These are phyloP conservation scores for Distichodus sexfasciatus DNA, from an alignment of 2,797 vertebrate species.

Conservation along the genomic window DNA sequence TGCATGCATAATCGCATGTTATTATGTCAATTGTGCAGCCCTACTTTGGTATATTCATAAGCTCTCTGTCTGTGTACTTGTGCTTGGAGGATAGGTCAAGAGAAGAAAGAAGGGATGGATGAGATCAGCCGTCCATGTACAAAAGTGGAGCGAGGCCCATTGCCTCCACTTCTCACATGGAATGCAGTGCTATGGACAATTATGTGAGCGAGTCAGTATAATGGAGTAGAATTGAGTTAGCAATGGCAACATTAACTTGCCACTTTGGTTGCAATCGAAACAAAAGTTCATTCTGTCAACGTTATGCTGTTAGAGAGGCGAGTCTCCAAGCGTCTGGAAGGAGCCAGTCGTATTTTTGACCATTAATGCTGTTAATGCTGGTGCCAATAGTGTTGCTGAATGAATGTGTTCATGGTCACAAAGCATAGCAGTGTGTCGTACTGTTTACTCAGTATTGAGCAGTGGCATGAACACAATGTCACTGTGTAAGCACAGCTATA, in stretches of 20 bases:
- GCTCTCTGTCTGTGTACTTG: too few relatives aligned
- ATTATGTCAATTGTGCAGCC: too few relatives aligned
- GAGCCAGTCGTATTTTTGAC: not conserved
- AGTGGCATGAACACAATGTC: not conserved
- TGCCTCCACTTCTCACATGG: not conserved
- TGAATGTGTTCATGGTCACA: not conserved
- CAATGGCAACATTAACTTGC: not conserved
- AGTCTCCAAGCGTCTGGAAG: not conserved
- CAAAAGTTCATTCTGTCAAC: not conserved
- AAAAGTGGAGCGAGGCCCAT: not conserved
- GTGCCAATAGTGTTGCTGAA: not conserved
- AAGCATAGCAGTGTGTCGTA: not conserved
- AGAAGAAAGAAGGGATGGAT: not conserved
- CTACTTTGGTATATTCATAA: too few relatives aligned
- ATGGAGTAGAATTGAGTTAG: not conserved
- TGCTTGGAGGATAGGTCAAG: not conserved
- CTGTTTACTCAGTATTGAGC: not conserved
- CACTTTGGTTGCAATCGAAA: not conserved
- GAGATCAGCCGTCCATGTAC: not conserved
- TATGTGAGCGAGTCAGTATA: slow-evolving; percentile 4
- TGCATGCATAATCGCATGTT: too few relatives aligned
- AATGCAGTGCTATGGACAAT: not conserved
- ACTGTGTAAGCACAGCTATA: not conserved
- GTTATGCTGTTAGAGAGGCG: not conserved
- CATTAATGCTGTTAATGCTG: not conserved